These are phyloP conservation scores for Acanthisitta chloris DNA, from an alignment of 2,113 vertebrate species.

Conservation along the genomic window DNA sequence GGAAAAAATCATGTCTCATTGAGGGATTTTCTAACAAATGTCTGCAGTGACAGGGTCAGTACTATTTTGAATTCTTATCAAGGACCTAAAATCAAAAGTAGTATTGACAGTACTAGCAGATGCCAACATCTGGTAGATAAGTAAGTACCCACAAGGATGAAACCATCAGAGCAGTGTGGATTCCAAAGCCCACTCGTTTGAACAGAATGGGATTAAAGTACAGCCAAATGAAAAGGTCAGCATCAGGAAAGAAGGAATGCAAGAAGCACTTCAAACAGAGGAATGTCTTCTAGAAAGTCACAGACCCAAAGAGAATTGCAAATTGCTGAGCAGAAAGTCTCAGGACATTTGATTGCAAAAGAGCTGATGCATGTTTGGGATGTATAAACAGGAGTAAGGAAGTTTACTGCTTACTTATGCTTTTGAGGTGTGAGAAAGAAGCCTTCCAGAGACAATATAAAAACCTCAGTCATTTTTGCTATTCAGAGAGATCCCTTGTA, in stretches of 20 bases:
- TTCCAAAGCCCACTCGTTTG: not conserved
- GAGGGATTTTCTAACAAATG: not conserved
- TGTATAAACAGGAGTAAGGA: conserved; percentile 20
- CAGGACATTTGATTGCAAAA: not conserved
- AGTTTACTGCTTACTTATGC: conserved; percentile 22
- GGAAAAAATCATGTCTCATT: not conserved
- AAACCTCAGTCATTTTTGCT: not conserved
- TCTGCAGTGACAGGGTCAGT: not conserved
- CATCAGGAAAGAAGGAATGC: conserved; percentile 2
- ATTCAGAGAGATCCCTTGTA: conserved; percentile 2
- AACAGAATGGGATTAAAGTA: conserved; percentile 36
- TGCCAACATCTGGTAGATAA: conserved; percentile 7
- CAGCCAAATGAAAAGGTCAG: not conserved
- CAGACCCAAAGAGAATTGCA: not conserved
- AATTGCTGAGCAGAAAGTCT: conserved; percentile 2
- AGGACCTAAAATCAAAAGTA: not conserved
- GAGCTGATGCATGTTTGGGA: not conserved
- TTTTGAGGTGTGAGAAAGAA: conserved; percentile 33
- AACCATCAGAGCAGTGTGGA: not conserved
- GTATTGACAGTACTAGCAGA: not conserved
- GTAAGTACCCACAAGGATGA: not conserved
- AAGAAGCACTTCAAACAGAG: conserved; percentile 40
- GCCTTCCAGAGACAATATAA: not conserved
- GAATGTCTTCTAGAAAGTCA: conserved; percentile 46
- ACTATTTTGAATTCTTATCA: not conserved